Conservation (phyloP, 1,140 invertebrate genomes). For the Saccostrea echinata region DNA sequence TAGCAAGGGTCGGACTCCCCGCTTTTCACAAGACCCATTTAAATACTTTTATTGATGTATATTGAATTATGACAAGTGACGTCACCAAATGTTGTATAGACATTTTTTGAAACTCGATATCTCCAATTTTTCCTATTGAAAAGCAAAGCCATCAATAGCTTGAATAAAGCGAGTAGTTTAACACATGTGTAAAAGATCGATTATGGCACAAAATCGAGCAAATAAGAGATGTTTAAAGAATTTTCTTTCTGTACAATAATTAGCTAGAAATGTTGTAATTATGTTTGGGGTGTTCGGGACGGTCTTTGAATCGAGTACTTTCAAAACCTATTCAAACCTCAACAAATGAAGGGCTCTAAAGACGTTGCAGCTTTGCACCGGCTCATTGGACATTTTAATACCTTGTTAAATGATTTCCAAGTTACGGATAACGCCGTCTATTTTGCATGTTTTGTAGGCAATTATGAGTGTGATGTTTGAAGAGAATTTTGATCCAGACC, state of each 20-base stretch:
- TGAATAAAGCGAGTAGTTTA: conserved; percentile 33
- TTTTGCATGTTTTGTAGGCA: background rate
- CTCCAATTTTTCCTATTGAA: conserved; percentile 39
- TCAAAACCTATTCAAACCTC: conserved; percentile 15
- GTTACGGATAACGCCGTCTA: background rate
- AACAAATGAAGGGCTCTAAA: background rate
- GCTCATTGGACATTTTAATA: conserved; percentile 8
- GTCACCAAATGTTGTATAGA: conserved; percentile 33
- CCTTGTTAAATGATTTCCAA: background rate
- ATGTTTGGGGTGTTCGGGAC: conserved; percentile 19
- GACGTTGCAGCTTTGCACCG: conserved; percentile 16
- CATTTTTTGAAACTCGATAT: conserved; percentile 40
- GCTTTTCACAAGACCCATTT: conserved; percentile 8
- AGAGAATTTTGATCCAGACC: conserved; percentile 36
- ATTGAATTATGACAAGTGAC: conserved; percentile 43
- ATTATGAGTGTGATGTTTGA: background rate
- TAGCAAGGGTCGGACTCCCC: conserved; percentile 8
- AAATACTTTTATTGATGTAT: conserved; percentile 39
- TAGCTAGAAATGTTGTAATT: conserved; percentile 39
- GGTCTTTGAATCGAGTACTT: conserved; percentile 34
- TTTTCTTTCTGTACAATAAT: conserved; percentile 33
- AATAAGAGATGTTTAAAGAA: conserved; percentile 39
- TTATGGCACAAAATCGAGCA: conserved; percentile 36
- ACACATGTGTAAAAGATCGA: conserved; percentile 43
- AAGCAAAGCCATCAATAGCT: conserved; percentile 34